Evolutionary conservation across 2,888 invertebrate species (phyloP).

Genomic region (Meteorus colon): DNA sequence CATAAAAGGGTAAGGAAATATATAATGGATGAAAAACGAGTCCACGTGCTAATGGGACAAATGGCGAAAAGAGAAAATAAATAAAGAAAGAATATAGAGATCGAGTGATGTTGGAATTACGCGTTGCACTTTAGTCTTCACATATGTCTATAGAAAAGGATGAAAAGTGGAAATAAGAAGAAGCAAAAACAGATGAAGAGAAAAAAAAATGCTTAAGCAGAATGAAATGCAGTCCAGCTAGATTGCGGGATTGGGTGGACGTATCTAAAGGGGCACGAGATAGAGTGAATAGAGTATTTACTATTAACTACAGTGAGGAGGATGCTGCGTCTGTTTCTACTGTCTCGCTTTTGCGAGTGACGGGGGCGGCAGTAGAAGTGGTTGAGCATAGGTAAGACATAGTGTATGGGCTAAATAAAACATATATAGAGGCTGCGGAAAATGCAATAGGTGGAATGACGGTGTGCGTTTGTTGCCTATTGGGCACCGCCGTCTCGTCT

Average conservation of each 20-base stretch:
- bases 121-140: not conserved
- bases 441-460: slow-evolving; percentile 30
- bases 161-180: not conserved
- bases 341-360: slow-evolving; percentile 4
- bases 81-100: not conserved
- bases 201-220: slow-evolving; percentile 18
- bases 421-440: slow-evolving; percentile 33
- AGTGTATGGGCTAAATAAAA: slow-evolving; percentile 13
- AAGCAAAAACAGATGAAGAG: not conserved
- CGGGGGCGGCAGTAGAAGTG: slow-evolving; percentile 8
- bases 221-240: slow-evolving; percentile 47
- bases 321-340: slow-evolving; percentile 21
- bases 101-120: not conserved
- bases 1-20: slow-evolving; percentile 13
- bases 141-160: not conserved
- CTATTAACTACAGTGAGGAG: slow-evolving; percentile 11
- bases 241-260: slow-evolving; percentile 42
- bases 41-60: slow-evolving; percentile 12
- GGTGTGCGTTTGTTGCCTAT: slow-evolving; percentile 8
- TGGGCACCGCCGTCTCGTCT: slow-evolving; percentile 54
- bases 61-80: slow-evolving; percentile 11
- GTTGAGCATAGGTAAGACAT: not conserved
- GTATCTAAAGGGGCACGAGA: slow-evolving; percentile 3
- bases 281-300: slow-evolving; percentile 40
- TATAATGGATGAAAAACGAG: slow-evolving; percentile 13